phyloP scores from a whole-genome alignment of 2,888 invertebrate species.

The Ectobius pallidus region DNA sequence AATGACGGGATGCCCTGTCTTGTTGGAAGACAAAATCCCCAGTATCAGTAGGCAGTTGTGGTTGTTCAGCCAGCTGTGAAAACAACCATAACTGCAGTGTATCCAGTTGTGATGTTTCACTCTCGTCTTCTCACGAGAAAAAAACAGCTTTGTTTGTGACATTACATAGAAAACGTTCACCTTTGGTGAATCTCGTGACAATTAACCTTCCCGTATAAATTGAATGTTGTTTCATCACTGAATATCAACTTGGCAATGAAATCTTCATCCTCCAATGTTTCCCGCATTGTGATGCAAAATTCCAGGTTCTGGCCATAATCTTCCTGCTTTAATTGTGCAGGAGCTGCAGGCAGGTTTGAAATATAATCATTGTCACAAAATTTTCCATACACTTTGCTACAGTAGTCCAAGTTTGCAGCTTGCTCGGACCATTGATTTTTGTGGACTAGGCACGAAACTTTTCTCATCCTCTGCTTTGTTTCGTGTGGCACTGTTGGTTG shows the following conservation, averaged over 20 bases:
- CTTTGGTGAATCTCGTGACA: background rate
- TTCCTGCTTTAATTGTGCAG: background rate
- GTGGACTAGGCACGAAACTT: no score
- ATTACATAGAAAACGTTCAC: background rate
- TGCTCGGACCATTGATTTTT: no score
- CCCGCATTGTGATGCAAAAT: slow-evolving; percentile 2
- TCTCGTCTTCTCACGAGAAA: background rate
- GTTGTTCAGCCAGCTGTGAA: no score
- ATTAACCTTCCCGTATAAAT: background rate
- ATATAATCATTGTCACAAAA: background rate
- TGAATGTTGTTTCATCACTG: background rate
- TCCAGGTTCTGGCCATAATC: background rate
- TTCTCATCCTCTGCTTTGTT: no score
- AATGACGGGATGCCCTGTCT: slow-evolving; percentile 1
- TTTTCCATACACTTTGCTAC: no score
- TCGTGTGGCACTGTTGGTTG: no score
- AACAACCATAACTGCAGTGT: background rate
- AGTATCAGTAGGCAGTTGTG: background rate
- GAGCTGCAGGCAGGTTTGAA: background rate
- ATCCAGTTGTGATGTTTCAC: background rate
- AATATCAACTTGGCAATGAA: slow-evolving; percentile 3
- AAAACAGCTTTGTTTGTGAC: slow-evolving; percentile 16
- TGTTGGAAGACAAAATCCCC: slow-evolving; percentile 15
- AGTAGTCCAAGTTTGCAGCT: no score
- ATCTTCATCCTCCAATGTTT: slow-evolving; percentile 11